Evolutionary conservation across 2,113 vertebrate species (phyloP).

Genomic region (Hippoglossus stenolepis): DNA sequence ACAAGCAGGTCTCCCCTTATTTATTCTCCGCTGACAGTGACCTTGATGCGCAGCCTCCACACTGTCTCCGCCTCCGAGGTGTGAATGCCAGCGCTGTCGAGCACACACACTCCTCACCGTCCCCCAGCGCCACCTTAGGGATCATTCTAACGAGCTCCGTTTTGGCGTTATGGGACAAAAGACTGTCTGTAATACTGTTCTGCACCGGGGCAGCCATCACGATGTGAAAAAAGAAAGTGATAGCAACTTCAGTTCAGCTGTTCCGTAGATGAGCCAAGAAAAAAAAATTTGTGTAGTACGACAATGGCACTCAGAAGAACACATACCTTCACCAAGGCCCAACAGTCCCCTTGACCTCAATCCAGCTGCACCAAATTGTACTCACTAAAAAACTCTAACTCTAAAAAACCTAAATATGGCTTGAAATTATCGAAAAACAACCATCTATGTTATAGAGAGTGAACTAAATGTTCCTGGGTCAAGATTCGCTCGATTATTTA

Average conservation of each 20-base stretch:
- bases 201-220: slow-evolving; percentile 14
- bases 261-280: not conserved
- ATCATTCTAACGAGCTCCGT: slow-evolving; percentile 71
- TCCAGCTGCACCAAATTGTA: too few species aligned
- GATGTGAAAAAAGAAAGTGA: slow-evolving; percentile 2
- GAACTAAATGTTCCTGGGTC: too few species aligned
- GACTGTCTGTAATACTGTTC: slow-evolving; percentile 27
- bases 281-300: too few species aligned
- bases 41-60: slow-evolving; percentile 55
- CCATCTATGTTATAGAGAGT: too few species aligned
- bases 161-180: slow-evolving; percentile 43
- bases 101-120: slow-evolving; percentile 58
- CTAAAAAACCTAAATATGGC: too few species aligned
- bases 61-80: slow-evolving; percentile 58
- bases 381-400: too few species aligned
- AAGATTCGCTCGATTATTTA: too few species aligned
- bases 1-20: slow-evolving; percentile 53
- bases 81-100: slow-evolving; percentile 78
- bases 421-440: too few species aligned
- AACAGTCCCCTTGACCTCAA: too few species aligned
- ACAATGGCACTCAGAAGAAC: too few species aligned
- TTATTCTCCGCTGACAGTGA: slow-evolving; percentile 60
- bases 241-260: slow-evolving; percentile 1
- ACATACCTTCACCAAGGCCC: too few species aligned
- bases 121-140: slow-evolving; percentile 50